Percentiles rank a stretch among this genome's conserved stretches.
Conservation (phyloP, 1,140 invertebrate genomes). For the Drosophila nigromelanica region DNA sequence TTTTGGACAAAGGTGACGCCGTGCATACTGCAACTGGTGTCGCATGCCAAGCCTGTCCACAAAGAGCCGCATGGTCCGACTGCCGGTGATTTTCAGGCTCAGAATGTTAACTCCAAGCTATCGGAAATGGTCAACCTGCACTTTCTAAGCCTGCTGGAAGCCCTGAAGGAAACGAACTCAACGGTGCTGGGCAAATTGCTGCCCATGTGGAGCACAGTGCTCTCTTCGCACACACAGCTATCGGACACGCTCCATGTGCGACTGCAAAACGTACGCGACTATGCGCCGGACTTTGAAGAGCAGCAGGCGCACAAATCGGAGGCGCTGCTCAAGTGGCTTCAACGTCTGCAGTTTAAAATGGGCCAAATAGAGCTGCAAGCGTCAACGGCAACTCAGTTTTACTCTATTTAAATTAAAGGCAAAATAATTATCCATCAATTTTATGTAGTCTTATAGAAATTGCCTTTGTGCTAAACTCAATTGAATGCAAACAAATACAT, state of each 20-base stretch:
- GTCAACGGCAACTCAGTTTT: constrained; percentile 87
- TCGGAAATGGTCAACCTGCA: constrained; percentile 99
- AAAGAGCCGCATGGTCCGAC: constrained; percentile 54
- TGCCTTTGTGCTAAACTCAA: too few relatives aligned
- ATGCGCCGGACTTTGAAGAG: constrained; percentile 85
- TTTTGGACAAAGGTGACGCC: constrained; percentile 99
- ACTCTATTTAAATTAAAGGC: constrained; percentile 71
- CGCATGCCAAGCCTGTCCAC: constrained; percentile 93
- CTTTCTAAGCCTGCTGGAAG: constrained; percentile 97
- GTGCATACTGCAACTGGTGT: constrained; percentile 95
- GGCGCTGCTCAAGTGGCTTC: constrained; percentile 92
- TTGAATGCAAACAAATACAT: not conserved
- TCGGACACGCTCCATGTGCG: constrained; percentile 95
- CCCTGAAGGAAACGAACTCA: constrained; percentile 97
- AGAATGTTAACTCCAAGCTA: constrained; percentile 85
- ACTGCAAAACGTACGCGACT: constrained; percentile 94
- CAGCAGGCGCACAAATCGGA: constrained; percentile 74
- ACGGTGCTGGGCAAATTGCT: constrained; percentile 94
- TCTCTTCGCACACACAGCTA: constrained; percentile 93
- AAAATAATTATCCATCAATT: too few relatives aligned
- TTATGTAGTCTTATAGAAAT: too few relatives aligned
- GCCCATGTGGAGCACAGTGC: constrained; percentile 95
- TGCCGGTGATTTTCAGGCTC: constrained; percentile 63
- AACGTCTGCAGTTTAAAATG: constrained; percentile 98
- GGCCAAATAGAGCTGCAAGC: constrained; percentile 98